These are phyloP conservation scores for Drosophila aff. DNA, from an alignment of 1,140 invertebrate species.

Conservation along the genomic window DNA sequence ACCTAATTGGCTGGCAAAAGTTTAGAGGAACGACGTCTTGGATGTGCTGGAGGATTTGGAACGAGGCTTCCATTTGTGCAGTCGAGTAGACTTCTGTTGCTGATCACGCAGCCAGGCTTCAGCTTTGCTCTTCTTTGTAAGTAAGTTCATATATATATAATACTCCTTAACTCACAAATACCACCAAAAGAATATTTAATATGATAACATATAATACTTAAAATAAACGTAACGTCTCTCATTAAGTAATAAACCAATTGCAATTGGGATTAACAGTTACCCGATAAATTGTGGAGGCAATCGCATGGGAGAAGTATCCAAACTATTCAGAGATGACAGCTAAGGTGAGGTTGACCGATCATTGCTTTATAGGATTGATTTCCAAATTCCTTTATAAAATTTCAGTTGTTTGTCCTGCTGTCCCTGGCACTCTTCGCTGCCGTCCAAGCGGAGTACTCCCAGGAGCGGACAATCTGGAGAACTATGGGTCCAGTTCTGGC, in stretches of 20 bases:
- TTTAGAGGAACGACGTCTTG: no score
- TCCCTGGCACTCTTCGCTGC: conserved; percentile 38
- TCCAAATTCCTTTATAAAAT: not conserved
- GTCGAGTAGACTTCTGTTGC: no score
- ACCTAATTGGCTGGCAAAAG: no score
- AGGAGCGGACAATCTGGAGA: conserved; percentile 38
- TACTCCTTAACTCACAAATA: no score
- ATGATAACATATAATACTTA: no score
- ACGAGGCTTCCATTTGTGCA: no score
- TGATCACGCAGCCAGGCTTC: no score
- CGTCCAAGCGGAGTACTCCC: conserved; percentile 48
- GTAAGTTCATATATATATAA: no score
- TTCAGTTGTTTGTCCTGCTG: conserved; percentile 54
- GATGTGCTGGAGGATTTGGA: no score
- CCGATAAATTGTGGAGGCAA: conserved; percentile 40
- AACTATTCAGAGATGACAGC: conserved; percentile 41
- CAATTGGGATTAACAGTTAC: conserved; percentile 26
- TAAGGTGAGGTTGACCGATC: conserved; percentile 43
- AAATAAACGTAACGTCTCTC: conserved; percentile 32
- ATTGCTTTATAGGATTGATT: not conserved
- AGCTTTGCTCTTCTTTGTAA: no score
- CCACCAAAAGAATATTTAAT: no score
- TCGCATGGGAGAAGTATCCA: conserved; percentile 39
- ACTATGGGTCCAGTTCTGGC: conserved; percentile 29
- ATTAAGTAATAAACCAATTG: conserved; percentile 55